Conservation (phyloP, 2,888 invertebrate species). For the Thelaira solivaga region DNA sequence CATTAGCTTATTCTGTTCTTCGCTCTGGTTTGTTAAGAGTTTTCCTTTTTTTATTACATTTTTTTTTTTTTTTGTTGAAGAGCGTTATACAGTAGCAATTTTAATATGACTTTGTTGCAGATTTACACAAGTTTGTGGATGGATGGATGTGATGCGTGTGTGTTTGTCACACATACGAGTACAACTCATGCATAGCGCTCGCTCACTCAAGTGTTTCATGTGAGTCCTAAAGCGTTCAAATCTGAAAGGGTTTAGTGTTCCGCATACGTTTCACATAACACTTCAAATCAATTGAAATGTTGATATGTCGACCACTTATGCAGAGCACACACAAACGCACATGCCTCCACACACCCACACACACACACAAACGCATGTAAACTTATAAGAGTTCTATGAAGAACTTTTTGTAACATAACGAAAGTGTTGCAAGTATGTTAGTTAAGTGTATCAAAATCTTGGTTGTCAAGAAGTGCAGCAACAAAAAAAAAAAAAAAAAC, state of each 20-base stretch:
- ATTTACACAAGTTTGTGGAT: slow-evolving; percentile 1
- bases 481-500: neutral
- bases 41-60: slow-evolving; percentile 4
- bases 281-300: slow-evolving; percentile 63
- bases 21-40: slow-evolving; percentile 49
- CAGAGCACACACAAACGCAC: neutral
- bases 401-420: slow-evolving; percentile 55
- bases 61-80: slow-evolving; percentile 4
- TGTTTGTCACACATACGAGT: neutral
- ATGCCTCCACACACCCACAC: neutral
- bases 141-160: neutral
- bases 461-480: slow-evolving; percentile 25
- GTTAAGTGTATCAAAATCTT: slow-evolving; percentile 62
- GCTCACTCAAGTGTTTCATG: slow-evolving; percentile 62
- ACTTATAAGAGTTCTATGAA: slow-evolving; percentile 40
- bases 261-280: slow-evolving; percentile 62
- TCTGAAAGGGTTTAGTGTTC: slow-evolving; percentile 63
- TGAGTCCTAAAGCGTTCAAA: slow-evolving; percentile 63
- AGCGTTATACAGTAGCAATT: slow-evolving; percentile 50
- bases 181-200: slow-evolving; percentile 57
- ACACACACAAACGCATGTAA: neutral
- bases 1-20: slow-evolving; percentile 49
- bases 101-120: slow-evolving; percentile 15
- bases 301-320: slow-evolving; percentile 61
- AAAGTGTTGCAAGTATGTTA: slow-evolving; percentile 61